Conservation (phyloP, 2,797 vertebrate species). For the Rhinichthys osculus region DNA sequence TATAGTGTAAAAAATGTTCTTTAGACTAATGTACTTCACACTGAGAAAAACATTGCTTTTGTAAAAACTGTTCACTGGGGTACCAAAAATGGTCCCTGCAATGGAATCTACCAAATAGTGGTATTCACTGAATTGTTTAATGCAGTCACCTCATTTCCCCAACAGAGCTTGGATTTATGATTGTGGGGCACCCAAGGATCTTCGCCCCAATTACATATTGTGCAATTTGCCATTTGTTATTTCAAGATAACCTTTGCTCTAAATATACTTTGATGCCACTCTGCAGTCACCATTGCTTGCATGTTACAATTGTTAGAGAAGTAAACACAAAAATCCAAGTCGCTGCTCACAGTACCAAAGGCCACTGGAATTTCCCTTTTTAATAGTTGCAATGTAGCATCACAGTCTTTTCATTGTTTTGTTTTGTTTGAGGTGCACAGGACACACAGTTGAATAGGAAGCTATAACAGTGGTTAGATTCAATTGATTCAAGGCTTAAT, state of each 20-base stretch:
- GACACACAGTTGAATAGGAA: background rate
- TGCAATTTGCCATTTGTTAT: background rate
- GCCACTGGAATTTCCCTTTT: background rate
- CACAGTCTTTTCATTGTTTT: background rate
- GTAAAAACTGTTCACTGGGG: too few relatives aligned
- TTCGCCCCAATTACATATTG: background rate
- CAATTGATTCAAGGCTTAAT: background rate
- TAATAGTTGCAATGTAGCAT: background rate
- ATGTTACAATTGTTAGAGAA: background rate
- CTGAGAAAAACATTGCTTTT: too few relatives aligned
- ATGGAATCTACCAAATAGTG: background rate
- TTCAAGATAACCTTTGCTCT: background rate
- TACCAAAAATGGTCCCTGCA: too few relatives aligned
- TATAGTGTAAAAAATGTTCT: too few relatives aligned
- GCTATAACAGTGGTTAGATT: background rate
- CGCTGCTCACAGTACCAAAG: background rate
- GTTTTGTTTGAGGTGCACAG: background rate
- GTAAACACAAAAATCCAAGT: background rate
- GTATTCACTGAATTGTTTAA: background rate
- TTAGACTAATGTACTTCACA: too few relatives aligned
- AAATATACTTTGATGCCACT: background rate
- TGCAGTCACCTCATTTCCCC: background rate
- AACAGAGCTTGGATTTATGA: background rate
- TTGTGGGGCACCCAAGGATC: background rate
- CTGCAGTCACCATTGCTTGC: background rate